Evolutionary conservation across 30 jellyfish, hydroid and myxozoan species (phyloP).

Genomic region (Turritopsis dohrnii): DNA sequence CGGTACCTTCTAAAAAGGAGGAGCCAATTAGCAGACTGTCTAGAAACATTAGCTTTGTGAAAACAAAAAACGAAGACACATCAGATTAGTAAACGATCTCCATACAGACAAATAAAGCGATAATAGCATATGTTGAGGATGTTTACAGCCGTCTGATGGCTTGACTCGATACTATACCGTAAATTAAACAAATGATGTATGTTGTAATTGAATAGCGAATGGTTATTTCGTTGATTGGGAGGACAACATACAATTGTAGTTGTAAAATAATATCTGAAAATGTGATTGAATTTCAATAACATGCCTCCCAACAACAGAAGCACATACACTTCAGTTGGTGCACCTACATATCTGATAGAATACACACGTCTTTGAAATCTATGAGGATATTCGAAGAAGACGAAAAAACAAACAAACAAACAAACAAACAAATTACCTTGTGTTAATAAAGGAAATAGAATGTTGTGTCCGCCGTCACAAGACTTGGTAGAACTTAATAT

Average conservation of each 20-base stretch:
- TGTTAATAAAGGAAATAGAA: not conserved
- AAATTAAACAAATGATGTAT: not conserved
- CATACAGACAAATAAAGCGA: not conserved
- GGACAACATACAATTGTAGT: not conserved
- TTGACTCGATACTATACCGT: not conserved
- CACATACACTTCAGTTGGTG: not conserved
- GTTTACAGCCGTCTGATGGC: not conserved
- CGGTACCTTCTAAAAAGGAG: not conserved
- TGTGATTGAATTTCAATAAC: not conserved
- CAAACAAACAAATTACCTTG: not conserved
- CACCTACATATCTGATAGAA: not conserved
- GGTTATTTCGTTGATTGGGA: not conserved
- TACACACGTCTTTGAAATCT: not conserved
- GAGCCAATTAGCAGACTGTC: not conserved
- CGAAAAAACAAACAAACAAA: not conserved
- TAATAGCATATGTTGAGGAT: not conserved
- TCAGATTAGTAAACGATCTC: not conserved
- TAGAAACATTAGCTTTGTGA: not conserved
- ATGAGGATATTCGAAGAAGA: not conserved
- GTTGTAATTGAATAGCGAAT: not conserved
- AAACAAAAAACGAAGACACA: not conserved
- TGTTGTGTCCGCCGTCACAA: not conserved
- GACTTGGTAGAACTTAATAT: not conserved
- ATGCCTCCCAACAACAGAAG: not conserved
- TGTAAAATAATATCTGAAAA: not conserved